Base-by-base conservation (phyloP, 2,113 vertebrate species). In the Channa argus region DNA sequence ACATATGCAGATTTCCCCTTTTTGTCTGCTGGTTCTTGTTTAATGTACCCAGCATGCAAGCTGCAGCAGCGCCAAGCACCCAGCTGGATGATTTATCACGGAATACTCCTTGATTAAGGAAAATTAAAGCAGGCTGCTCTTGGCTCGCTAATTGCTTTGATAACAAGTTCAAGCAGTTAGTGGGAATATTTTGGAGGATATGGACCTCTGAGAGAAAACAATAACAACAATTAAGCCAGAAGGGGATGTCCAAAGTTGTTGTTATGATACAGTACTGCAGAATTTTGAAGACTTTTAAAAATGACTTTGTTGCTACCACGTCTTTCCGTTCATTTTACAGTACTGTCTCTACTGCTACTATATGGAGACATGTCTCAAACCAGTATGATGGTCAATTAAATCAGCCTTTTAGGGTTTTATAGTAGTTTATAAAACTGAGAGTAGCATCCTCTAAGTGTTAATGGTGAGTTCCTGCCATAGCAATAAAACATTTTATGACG, bases 71-170 rank as follows among this genome's bases (percentile, higher is more conserved):
- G 58, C 87, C 79, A 82, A 85, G 85, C 88, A 82, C 77, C 79
- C 75, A 88, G 89, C 85, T 88, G 82, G 88, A 82, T 87, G 77
- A 91, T 94, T 93, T 89, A 93, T 92, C 82, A 83, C 79, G 82
- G 80, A 91, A 92, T 91, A 89, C 83, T 83, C 72, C 77, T 88
- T 90, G 90, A 93, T 93, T 91, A 92, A 89, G 68, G 84, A 74
- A 88, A 94, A 94, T 94, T 82, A 91, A 92, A 92, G 86, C 81
- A 61, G 86, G 68, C 86, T 56, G 87, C 80, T 91, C 67, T 84
- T 88, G 77, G 85, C 72, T 87, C 13, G 33, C 85, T 89, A 93
- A 93, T 93, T 91, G 87, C 91, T 88, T 86, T 83, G 90, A 93
- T 92, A 92, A 88, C 80, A 89, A 91, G 86, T 92, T 93, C 87